Conservation (phyloP, 2,113 vertebrate genomes). For the Piprites chloris region DNA sequence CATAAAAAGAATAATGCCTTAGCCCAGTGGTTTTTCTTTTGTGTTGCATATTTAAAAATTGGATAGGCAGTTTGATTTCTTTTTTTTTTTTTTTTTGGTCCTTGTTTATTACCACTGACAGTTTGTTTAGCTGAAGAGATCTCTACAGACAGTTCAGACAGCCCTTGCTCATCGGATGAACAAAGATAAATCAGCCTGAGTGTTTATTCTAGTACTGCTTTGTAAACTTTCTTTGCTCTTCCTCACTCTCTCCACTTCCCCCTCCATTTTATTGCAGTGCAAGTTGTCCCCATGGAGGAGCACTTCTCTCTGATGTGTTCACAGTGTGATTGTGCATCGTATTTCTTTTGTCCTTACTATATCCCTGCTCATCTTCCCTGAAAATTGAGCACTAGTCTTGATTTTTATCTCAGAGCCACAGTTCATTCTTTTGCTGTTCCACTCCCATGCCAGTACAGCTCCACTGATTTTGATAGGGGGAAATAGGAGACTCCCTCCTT, state of each 20-base stretch:
- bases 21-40: conserved; percentile 27
- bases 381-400: background rate
- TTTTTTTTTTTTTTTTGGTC: background rate
- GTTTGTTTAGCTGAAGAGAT: background rate
- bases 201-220: background rate
- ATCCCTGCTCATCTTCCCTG: background rate
- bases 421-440: background rate
- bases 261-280: background rate
- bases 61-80: background rate
- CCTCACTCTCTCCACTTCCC: background rate
- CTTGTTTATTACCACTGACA: background rate
- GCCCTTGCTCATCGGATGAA: background rate
- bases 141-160: background rate
- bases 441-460: background rate
- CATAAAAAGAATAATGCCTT: conserved; percentile 6
- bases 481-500: background rate
- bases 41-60: conserved; percentile 2
- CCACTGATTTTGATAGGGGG: background rate
- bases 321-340: background rate
- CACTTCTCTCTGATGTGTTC: background rate
- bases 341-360: background rate
- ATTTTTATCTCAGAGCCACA: background rate
- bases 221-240: background rate
- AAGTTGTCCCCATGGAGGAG: background rate
- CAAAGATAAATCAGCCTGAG: background rate